Evolutionary conservation across 2,113 vertebrate genomes (phyloP).

Genomic region (Sarotherodon lohbergeri): DNA sequence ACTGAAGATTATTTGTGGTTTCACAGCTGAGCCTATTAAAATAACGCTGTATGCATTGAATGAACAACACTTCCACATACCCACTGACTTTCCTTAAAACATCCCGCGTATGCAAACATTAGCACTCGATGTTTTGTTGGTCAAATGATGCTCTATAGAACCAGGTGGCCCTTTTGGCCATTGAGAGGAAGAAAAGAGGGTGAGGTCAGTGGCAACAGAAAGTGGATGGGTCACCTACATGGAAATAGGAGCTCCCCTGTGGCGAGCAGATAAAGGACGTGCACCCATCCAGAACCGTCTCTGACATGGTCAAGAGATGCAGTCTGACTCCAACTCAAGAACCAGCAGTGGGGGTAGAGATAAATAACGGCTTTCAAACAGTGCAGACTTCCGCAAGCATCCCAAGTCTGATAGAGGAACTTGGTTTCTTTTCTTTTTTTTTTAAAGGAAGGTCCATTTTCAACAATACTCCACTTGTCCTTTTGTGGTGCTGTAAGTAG

Average conservation of each 20-base stretch:
- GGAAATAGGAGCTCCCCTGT: constrained; percentile 56
- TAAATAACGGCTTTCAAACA: constrained; percentile 56
- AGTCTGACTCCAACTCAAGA: constrained; percentile 8
- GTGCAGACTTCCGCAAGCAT: constrained; percentile 36
- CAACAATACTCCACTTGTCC: constrained; percentile 54
- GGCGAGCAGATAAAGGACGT: constrained; percentile 45
- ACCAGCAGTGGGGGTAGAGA: not conserved
- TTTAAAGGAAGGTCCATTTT: not conserved
- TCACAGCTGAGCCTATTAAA: constrained; percentile 36
- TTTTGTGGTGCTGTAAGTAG: constrained; percentile 19
- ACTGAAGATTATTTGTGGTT: constrained; percentile 25
- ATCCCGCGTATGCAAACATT: constrained; percentile 25
- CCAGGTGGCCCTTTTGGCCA: constrained; percentile 46
- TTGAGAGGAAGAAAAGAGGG: constrained; percentile 47
- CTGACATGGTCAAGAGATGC: constrained; percentile 23
- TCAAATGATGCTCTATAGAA: constrained; percentile 13
- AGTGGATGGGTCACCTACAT: constrained; percentile 61
- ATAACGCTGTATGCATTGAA: not conserved
- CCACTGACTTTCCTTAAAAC: not conserved
- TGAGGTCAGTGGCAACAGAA: constrained; percentile 52
- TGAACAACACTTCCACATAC: not conserved
- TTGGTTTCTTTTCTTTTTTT: not conserved
- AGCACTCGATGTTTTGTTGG: not conserved
- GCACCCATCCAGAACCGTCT: constrained; percentile 66
- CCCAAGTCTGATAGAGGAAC: constrained; percentile 36